Evolutionary conservation across 2,797 vertebrate genomes (phyloP).

Genomic region (Caiman crocodilus): DNA sequence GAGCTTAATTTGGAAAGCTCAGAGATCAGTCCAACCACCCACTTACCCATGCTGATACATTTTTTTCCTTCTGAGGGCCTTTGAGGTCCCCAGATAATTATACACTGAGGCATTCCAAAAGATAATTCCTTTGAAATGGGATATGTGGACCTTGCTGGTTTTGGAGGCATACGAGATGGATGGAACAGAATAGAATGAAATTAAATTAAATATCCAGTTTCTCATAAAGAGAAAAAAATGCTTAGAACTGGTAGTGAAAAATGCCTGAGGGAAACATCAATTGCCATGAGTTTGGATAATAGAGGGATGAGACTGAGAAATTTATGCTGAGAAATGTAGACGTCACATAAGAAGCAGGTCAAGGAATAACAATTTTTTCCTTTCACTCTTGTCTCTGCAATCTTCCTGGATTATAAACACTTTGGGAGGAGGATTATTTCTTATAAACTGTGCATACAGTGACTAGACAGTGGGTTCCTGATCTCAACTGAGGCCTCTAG

Average conservation of each 20-base stretch:
- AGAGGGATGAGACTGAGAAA: not conserved
- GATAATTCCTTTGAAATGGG: not conserved
- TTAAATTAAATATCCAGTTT: not conserved
- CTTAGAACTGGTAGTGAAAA: not conserved
- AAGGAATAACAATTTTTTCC: not conserved
- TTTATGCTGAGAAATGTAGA: not conserved
- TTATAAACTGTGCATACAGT: not conserved
- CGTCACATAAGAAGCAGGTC: not conserved
- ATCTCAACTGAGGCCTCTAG: not conserved
- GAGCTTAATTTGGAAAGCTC: not conserved
- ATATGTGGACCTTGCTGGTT: not conserved
- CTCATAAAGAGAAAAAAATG: not conserved
- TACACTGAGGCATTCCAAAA: not conserved
- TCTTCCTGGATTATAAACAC: constrained; percentile 3
- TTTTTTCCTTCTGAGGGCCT: not conserved
- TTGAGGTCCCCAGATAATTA: not conserved
- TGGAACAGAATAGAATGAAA: not conserved
- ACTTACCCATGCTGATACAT: not conserved
- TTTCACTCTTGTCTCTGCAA: not conserved
- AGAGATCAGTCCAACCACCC: not conserved
- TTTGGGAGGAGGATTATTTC: not conserved
- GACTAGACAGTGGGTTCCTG: not conserved
- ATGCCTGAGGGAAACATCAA: not conserved
- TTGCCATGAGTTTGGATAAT: not conserved
- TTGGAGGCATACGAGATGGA: not conserved